Evolutionary conservation across 1,140 invertebrate species (phyloP), one percentile per base, ranked within the genome.

Genomic region (Ptiloglossa arizonensis): DNA sequence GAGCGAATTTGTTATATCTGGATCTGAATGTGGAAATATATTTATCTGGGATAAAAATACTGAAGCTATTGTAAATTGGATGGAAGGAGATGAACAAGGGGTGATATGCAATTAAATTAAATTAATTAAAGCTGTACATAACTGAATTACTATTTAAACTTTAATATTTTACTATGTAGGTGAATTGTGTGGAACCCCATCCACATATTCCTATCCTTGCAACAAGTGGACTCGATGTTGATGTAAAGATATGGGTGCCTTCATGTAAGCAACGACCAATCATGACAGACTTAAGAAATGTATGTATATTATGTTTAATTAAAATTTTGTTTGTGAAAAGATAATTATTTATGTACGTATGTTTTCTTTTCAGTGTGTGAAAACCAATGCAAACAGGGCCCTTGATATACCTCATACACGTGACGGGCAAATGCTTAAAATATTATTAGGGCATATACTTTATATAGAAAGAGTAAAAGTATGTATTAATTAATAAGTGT

Each of bases 21-120:
- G 98, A 2, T 98, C 97, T 29, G 98, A 99, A 90, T 99, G 98
- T 93, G 96, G 97, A n/a, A 95, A 98, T 92, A 95, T 99, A 22
- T 99, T 96, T 89, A 95, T 99, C 50, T 99, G 98, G 98, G 97
- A 99, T 80, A 97, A 96, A 90, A 94, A 97, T 79, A 96, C 95
- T 0, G 97, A 98, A 92, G 94, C 96, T 11, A 96, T 99, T 79
- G 96, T 98, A 24, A 97, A 97, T 88, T 98, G 95, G 93, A 95
- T 98, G 93, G 92, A 95, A 81, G 98, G 96, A 15, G 98, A 99
- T 93, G 94, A 95, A 80, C 95, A 95, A 82, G 97, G 98, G 79
- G 96, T 98, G 89, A 98, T 98, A 93, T 94, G 95, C 94, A 68
- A 59, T 71, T 56, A 0, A 4, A 79, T 24, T 81, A n/a, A 59